Base-by-base conservation (phyloP, 1,140 invertebrate genomes). In the Myzus persicae region DNA sequence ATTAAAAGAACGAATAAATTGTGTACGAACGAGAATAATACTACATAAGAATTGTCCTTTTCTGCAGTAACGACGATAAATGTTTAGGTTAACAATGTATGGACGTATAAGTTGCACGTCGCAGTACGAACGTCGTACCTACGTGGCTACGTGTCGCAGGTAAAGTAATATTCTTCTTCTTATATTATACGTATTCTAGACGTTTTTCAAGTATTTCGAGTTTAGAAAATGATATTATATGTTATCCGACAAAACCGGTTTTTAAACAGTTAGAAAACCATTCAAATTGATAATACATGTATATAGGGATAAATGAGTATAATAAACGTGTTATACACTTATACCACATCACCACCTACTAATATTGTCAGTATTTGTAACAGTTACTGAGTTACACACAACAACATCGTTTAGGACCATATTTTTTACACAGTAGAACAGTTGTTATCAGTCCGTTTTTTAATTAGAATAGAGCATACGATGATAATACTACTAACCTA, bases 191-290 rank as follows among this genome's bases (percentile, higher is more conserved):
- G n/a, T n/a, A n/a, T 31, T 31, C 11, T 51, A 76, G 59, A 76
- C 59, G 59, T 76, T 84, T 84, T 84, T 87, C 84, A 46, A 87
- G 85, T n/a, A 87, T 87, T 87, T 87, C 44, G 44, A 44, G 84
- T 85, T 85, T 85, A 31, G 24, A 42, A 26, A 85, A 42, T 67
- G 9, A 67, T 59, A 59, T 9, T 67, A 40, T 85, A 31, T 31
- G 40, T 85, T 26, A 26, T 42, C 76, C 36, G n/a, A 82, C 11
- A 14, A 84, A 85, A 85, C 84, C 84, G 84, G 84, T 85, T 85
- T 85, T 9, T 84, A 31, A 84, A 42, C 40, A 38, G 82, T 84
- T 84, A 42, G 24, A 22, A 31, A 85, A 44, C 14, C 14, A 5
- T 44, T 85, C 42, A 44, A 26, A 14, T 31, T 42, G 14, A 31